A percentile compares a stretch with the other conserved stretches of the same genome.
These are phyloP conservation scores for Temnopleurus reevesii DNA, from an alignment of 53 echinoderm and acorn worm genomes.

Conservation along the genomic window DNA sequence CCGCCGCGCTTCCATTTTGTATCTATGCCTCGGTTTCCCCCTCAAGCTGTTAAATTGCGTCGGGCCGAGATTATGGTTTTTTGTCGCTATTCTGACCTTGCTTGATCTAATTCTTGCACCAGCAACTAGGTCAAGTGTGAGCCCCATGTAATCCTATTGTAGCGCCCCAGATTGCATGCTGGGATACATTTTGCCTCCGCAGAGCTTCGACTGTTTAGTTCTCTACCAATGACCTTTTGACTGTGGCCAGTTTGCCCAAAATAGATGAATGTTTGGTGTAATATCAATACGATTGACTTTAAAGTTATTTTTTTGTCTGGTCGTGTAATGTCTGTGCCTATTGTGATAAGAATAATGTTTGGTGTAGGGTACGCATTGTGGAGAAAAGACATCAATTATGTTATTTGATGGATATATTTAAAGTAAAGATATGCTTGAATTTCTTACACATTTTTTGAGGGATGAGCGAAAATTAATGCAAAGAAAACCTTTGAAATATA, in stretches of 20 bases:
- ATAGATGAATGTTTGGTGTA: neutral
- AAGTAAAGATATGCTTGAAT: too few species aligned
- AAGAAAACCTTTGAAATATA: too few species aligned
- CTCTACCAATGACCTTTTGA: neutral
- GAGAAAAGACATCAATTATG: too few species aligned
- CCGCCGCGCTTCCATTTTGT: neutral
- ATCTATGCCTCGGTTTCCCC: neutral
- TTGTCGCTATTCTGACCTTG: neutral
- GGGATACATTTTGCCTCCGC: neutral
- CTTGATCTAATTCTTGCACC: conserved; percentile 2
- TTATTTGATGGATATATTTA: too few species aligned
- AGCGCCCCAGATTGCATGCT: neutral
- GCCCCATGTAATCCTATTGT: conserved; percentile 16
- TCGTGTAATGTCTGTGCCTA: neutral
- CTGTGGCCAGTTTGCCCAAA: neutral
- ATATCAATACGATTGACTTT: neutral
- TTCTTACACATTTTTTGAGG: too few species aligned
- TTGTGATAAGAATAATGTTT: neutral
- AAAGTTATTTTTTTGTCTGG: too few species aligned
- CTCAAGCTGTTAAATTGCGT: neutral
- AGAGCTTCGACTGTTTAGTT: neutral
- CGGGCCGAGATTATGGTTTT: neutral
- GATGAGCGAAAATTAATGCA: too few species aligned
- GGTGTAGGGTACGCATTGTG: neutral
- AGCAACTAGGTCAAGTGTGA: conserved; percentile 33